Base-by-base conservation (phyloP, 2,113 vertebrate species). In the Arenaria interpres region DNA sequence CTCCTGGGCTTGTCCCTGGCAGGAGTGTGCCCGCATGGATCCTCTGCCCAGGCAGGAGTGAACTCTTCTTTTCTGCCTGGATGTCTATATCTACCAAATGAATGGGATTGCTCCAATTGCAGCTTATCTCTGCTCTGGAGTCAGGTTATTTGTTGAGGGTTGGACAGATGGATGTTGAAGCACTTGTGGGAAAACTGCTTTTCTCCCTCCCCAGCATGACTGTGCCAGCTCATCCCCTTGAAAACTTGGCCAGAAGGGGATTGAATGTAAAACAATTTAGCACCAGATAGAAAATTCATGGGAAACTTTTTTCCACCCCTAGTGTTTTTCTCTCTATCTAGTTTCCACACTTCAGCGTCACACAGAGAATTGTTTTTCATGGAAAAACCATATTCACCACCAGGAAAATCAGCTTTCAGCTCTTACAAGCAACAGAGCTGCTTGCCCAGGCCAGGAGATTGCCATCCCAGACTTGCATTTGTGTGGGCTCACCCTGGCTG, bases 401-500 rank as follows among this genome's bases (percentile, higher is more conserved):
- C 12, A 69, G 53, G 50, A 93, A 93, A 94, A 90, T 14, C 20
- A 72, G 21, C 62, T 75, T 82, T 63, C 69, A 76, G n/a, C 22
- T 88, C 19, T 90, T 19, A 50, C 1, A 41, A 82, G 25, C n/a
- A 85, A 14, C 28, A 79, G 25, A 68, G 11, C 41, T 90, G 57
- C 79, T 82, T 85, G 19, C 12, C 20, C 35, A 41, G 37, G 66
- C 56, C 66, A 57, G 62, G n/a, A 59, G 27, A 46, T 62, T 78
- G 41, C 60, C 1, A 0, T 45, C 14, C 46, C 66, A 85, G n/a
- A 24, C 0, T 0, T 32, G 9, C 1, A 1, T 56, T 74, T 64
- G 30, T 46, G 23, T 39, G 64, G 64, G 25, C 50, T 81, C 54
- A 69, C 12, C 20, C 57, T 1, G 1, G 30, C 35, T 69, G 53